Evolutionary conservation across 2,797 vertebrate genomes (phyloP), one percentile per base, ranked within the genome.

Genomic region (Distichodus sexfasciatus): DNA sequence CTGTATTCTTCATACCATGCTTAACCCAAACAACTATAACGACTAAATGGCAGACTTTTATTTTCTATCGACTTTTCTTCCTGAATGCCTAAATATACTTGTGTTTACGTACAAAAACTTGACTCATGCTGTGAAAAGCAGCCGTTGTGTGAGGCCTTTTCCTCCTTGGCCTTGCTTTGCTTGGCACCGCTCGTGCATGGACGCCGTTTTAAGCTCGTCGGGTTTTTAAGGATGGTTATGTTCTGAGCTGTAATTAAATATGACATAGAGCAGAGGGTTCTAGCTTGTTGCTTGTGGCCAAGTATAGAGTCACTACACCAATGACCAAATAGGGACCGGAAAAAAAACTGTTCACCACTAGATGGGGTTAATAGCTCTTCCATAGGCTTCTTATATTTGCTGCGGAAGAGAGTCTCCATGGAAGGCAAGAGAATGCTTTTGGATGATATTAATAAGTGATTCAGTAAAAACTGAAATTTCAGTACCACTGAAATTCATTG

Each of bases 311-410:
- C 33, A 44, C 8, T 26, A 4, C 23, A 24, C 4, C 28, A 36
- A 1, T 35, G 19, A 28, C 47, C 4, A 21, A 15, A 74, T 7
- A 29, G 8, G 24, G 6, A 3, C 7, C n/a, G n/a, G n/a, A 24
- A 33, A 68, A 11, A 58, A 29, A 24, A 7, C 4, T 21, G 11
- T 33, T 70, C 29, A 51, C 74, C 80, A 76, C 76, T 76, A 82
- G 80, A 76, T 78, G 78, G 80, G 19, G 78, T 68, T 24, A 59
- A 63, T 50, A 17, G 11, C 54, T 64, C 43, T 75, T 19, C n/a
- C 28, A 24, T 35, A 12, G 15, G 19, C n/a, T 3, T n/a, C 36
- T 5, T 12, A 11, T 4, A 15, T n/a, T n/a, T n/a, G n/a, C n/a
- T n/a, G n/a, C n/a, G n/a, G n/a, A n/a, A n/a, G n/a, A n/a, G n/a